A percentile compares a stretch with the other conserved stretches of the same genome.
Conservation (phyloP, 1,140 invertebrate species). For the Pseudomyrmex pallidus region DNA sequence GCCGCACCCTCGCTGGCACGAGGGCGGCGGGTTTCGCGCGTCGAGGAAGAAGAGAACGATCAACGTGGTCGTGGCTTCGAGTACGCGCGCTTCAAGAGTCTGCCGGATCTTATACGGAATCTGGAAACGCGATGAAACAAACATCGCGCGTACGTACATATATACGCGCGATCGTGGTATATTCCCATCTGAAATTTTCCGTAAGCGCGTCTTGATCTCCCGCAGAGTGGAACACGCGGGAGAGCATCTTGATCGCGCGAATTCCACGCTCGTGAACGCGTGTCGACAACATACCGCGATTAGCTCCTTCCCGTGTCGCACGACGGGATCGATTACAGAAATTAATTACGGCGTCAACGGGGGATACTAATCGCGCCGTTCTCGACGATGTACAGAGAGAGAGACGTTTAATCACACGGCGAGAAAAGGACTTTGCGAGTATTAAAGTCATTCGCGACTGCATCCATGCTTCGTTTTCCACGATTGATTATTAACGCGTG, state of each 20-base stretch:
- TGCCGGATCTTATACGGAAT: conserved; percentile 73
- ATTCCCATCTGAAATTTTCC: background rate
- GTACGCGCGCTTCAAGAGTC: conserved; percentile 61
- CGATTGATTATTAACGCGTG: conserved; percentile 40
- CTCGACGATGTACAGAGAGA: conserved; percentile 22
- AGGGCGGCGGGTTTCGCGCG: background rate
- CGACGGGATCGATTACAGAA: conserved; percentile 46
- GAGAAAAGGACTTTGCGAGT: background rate
- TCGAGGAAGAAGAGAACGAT: conserved; percentile 14
- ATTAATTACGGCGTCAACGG: conserved; percentile 34
- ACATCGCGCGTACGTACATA: conserved; percentile 21
- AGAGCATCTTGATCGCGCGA: background rate
- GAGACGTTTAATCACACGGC: conserved; percentile 50
- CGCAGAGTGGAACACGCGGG: background rate
- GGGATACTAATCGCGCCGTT: conserved; percentile 36
- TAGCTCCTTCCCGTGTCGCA: conserved; percentile 36
- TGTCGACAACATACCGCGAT: conserved; percentile 35
- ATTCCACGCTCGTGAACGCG: background rate
- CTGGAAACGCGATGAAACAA: conserved; percentile 53
- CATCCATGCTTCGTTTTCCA: conserved; percentile 5
- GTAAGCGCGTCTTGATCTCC: background rate
- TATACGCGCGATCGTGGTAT: too few species aligned
- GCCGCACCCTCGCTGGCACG: conserved; percentile 42
- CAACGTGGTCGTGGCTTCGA: conserved; percentile 33
- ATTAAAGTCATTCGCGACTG: conserved; percentile 36